These are phyloP conservation scores for Globia sparganii DNA, from an alignment of 2,888 invertebrate genomes.

Conservation along the genomic window DNA sequence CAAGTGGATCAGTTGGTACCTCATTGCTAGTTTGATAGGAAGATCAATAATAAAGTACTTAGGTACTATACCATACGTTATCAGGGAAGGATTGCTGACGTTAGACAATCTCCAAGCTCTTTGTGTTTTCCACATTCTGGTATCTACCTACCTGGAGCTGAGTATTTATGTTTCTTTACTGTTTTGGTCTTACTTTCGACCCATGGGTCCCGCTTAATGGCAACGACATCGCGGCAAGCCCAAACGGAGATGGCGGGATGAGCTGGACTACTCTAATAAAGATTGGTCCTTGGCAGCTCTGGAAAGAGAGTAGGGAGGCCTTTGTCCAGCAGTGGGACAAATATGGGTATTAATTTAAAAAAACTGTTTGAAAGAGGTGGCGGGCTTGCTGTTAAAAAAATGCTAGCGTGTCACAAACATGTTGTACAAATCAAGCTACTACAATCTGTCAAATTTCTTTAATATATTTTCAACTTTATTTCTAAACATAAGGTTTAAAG, in stretches of 20 bases:
- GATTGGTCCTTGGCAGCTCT: background rate
- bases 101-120: background rate
- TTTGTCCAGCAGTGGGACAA: no score
- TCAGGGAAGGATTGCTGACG: background rate
- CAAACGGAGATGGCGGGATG: background rate
- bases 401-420: no score
- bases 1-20: slow-evolving; percentile 15
- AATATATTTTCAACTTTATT: no score
- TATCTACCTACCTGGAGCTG: background rate
- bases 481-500: no score
- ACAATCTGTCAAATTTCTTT: no score
- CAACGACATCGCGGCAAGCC: background rate
- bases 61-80: background rate
- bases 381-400: background rate
- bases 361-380: background rate
- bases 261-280: no score
- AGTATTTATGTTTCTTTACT: background rate
- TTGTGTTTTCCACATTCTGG: background rate
- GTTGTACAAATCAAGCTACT: no score
- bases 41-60: background rate
- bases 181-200: background rate
- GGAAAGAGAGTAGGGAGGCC: background rate
- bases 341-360: no score
- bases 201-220: background rate
- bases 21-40: background rate